Base-by-base conservation (phyloP, 2,113 vertebrate genomes). In the Cryptoleucopteryx plumbea region DNA sequence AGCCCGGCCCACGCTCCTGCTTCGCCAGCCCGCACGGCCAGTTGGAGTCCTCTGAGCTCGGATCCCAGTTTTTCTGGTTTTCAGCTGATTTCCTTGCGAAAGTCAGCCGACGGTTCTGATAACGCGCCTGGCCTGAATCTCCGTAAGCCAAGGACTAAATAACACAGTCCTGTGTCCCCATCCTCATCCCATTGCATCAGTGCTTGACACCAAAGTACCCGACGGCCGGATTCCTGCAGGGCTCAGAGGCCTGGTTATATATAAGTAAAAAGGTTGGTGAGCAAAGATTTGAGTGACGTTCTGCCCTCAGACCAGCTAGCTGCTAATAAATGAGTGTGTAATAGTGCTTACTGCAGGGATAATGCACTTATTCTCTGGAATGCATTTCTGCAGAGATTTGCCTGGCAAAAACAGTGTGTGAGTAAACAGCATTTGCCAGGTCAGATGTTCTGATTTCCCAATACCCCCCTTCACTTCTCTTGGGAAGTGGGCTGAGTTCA, bases 11-110 rank as follows among this genome's bases (percentile, higher is more conserved):
- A 1, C 45, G 19, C 13, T n/a, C 27, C n/a, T 65, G 22, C 42
- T 15, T 9, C 8, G 14, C 32, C 25, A 52, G 3, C 9, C 4
- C 52, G n/a, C 20, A 16, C 0, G 1, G 29, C 11, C 16, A 20
- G 6, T 8, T n/a, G 31, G 21, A 21, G 19, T 62, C 34, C 6
- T 48, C 17, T 32, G 19, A 16, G 6, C 20, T 53, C 6, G 0
- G 20, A 16, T 29, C 10, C 3, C 29, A 11, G 6, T 12, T 59
- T 55, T 61, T 23, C 19, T 50, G 5, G 0, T 66, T 66, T 73
- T 40, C 40, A 19, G 29, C 7, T 17, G 11, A 16, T 75, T 72
- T 80, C 22, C 29, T 31, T 40, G 18, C 80, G 43, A 53, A 67
- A 31, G 18, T 38, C 15, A 6, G 31, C 27, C 22, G 27, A 11